Conservation (phyloP, 1,140 invertebrate species). For the Linepithema humile region DNA sequence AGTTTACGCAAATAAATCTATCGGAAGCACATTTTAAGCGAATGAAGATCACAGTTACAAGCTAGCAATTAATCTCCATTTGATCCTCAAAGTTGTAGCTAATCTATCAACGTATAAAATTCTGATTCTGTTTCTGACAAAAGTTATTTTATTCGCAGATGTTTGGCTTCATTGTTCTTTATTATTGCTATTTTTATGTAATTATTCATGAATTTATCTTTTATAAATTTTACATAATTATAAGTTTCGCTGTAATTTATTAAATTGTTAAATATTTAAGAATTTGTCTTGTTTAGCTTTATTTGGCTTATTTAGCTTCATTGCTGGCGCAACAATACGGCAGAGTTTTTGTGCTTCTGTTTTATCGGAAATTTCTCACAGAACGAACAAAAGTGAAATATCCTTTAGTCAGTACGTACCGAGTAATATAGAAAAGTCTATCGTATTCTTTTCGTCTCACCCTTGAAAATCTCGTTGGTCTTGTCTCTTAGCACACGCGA, state of each 20-base stretch:
- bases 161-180: constrained; percentile 34
- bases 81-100: constrained; percentile 66
- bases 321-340: neutral
- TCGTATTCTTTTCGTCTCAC: neutral
- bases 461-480: constrained; percentile 38
- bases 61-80: constrained; percentile 59
- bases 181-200: neutral
- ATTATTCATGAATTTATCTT: neutral
- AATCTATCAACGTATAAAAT: constrained; percentile 66
- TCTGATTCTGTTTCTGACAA: too few species aligned
- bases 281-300: neutral
- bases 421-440: neutral
- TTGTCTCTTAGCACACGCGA: constrained; percentile 30
- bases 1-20: constrained; percentile 50
- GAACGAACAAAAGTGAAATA: constrained; percentile 26
- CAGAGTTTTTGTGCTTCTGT: neutral
- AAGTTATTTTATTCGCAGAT: neutral
- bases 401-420: neutral
- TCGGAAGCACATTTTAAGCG: constrained; percentile 28
- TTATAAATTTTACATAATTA: neutral
- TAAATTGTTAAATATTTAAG: constrained; percentile 6
- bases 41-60: constrained; percentile 31
- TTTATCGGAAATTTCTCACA: constrained; percentile 14
- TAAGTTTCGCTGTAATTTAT: too few species aligned
- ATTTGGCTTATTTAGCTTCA: neutral